Evolutionary conservation across 2,797 vertebrate species (phyloP).

Genomic region (Rhynchotus rufescens): DNA sequence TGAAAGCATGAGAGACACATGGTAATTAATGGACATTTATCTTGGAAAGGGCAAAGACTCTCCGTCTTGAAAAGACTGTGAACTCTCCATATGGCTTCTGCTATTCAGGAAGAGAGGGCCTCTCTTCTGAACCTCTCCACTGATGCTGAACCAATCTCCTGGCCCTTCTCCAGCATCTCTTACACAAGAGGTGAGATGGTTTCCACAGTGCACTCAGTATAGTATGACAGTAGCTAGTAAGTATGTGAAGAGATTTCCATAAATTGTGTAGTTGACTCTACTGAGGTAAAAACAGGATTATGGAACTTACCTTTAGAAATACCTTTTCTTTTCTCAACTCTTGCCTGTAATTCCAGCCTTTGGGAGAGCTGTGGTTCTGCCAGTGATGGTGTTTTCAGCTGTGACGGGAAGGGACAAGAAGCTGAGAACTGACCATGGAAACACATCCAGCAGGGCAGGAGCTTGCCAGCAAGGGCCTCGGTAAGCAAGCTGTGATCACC

Average conservation of each 20-base stretch:
- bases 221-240: neutral
- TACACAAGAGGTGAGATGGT: neutral
- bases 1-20: neutral
- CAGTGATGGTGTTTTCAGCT: neutral
- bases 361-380: neutral
- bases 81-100: neutral
- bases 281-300: neutral
- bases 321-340: neutral
- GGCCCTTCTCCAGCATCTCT: neutral
- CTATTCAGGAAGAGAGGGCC: neutral
- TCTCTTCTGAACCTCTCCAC: neutral
- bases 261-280: neutral
- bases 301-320: neutral
- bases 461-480: neutral
- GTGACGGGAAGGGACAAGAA: neutral
- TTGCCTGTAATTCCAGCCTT: neutral
- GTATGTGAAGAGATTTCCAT: neutral
- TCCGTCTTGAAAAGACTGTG: neutral
- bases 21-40: neutral
- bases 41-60: neutral
- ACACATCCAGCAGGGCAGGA: fast-evolving
- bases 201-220: neutral
- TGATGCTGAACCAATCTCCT: neutral
- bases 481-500: neutral
- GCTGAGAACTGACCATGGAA: fast-evolving